phyloP scores from a whole-genome alignment of 2,888 invertebrate species.

The Trachelus stipa region DNA sequence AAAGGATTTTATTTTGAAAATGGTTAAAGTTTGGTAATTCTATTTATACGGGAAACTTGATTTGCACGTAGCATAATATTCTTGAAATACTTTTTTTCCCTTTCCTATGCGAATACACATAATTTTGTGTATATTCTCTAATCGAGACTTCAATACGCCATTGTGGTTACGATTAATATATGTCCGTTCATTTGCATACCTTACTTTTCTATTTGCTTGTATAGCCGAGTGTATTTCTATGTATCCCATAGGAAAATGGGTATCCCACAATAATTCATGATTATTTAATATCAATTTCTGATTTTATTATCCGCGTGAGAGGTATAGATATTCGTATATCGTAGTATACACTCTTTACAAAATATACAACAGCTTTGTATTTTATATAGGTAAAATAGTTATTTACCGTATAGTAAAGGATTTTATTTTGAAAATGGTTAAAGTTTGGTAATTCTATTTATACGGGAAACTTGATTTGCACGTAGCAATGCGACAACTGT shows the following conservation, averaged over 20 bases:
- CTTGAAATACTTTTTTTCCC: too few relatives aligned
- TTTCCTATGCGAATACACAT: not conserved
- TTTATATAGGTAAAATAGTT: not conserved
- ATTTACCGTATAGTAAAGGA: not conserved
- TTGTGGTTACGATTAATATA: not conserved
- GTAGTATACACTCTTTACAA: not conserved
- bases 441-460: not conserved
- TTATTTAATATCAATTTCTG: not conserved
- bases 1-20: not conserved
- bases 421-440: not conserved
- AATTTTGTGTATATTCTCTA: not conserved
- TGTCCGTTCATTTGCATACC: not conserved
- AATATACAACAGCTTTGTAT: not conserved
- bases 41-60: not conserved
- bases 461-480: not conserved
- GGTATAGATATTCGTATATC: not conserved
- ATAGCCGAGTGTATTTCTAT: not conserved
- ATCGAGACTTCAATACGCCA: not conserved
- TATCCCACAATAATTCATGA: not conserved
- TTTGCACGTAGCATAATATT: not conserved
- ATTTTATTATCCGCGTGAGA: not conserved
- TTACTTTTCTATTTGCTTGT: not conserved
- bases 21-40: not conserved
- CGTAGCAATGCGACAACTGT: not conserved
- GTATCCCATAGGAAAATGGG: not conserved